Evolutionary conservation across 2,113 vertebrate species (phyloP), one percentile per base, ranked within the genome.

Genomic region (Equus quagga): DNA sequence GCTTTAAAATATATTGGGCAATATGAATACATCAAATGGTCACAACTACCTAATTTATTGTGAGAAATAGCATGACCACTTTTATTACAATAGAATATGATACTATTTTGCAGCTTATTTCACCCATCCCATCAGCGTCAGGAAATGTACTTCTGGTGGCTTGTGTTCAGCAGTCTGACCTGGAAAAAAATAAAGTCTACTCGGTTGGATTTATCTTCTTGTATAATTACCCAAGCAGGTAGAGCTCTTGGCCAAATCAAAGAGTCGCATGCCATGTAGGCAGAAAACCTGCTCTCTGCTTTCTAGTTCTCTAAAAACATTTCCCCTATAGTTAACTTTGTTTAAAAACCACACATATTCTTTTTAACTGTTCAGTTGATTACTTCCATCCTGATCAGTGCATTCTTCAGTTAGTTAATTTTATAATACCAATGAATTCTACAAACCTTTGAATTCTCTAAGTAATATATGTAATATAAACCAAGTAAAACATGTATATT

Each of bases 21-120:
- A 82, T 73, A 46, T 65, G 9, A 93, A 10, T 75, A 88, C 1
- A 49, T 76, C 24, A 87, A 36, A 79, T 94, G 24, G 41, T 86
- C 36, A 89, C 49, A 90, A 78, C 49, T 46, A 96, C 31, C 36
- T 73, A 58, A 89, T 82, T 90, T 51, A 2, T 51, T 94, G 89
- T 94, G 73, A 86, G 24, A 98, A 94, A 65, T 64, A 91, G 12
- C 81, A 80, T 56, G 21, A 94, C 49, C 36, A 92, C 14, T 58
- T 97, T 82, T 72, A 91, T 96, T 86, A 83, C 3, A 82, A 33
- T 51, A 90, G 15, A 95, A 80, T 36, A 75, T 12, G 2, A 60
- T 51, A 67, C 60, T 69, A 26, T 82, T 90, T 90, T 82, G 31
- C 33, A 70, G 73, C 44, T 92, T 56, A 49, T 78, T 87, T 94